Base-by-base conservation (phyloP, 2,113 vertebrate genomes). In the Bufo gargarizans region DNA sequence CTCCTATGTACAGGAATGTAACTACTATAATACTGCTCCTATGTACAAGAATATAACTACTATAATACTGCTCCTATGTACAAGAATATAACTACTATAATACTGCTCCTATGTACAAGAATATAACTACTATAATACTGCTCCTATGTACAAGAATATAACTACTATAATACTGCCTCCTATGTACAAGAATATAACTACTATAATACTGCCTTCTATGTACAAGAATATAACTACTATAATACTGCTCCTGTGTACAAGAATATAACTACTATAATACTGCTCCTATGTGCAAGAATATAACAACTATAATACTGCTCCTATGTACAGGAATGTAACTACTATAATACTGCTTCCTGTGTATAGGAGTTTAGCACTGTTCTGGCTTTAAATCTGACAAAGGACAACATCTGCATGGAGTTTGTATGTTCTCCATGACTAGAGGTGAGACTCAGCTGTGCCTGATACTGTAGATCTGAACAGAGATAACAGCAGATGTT, bases 11-110 rank as follows among this genome's bases (percentile, higher is more conserved):
- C 22, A 72, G 45, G 69, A 72, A 72, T 43, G 45, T 72, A 72
- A 72, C 22, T 43, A 45, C 69, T 72, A 72, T 72, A 72, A 72
- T 45, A 72, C 69, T 72, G 22, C 69, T 16, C 1, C 53, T 72
- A 43, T 72, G 13, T 72, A 72, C 69, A 72, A 72, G 69, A 72
- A 72, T 72, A 72, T 72, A 72, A 45, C 69, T 72, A 72, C 69
- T 72, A 72, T 72, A 43, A 72, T 43, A 72, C 69, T 72, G 69
- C 33, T 14, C 69, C 69, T 72, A 45, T 43, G 4, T 72, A 43
- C 22, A 72, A 72, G 69, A 72, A 72, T 43, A 72, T 72, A 72
- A 45, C 22, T 43, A 45, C 69, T 72, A 72, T 72, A 43, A 72
- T 45, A 72, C 69, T 72, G 22, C 69, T 3, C 67, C 67, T 71